Evolutionary conservation across 2,797 vertebrate genomes (phyloP).

Genomic region (Typhlichthys eigenmanni): DNA sequence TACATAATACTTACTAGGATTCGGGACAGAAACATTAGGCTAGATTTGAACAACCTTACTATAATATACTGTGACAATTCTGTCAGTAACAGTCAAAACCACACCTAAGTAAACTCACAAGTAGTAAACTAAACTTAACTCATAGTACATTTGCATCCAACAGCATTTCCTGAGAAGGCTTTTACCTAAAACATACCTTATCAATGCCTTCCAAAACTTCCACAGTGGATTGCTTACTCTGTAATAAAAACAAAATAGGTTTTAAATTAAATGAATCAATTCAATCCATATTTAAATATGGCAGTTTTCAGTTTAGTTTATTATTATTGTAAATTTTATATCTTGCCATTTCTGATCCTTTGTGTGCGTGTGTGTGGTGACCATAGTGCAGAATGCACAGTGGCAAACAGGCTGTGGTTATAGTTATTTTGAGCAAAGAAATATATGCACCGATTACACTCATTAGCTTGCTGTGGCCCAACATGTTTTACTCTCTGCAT

Average conservation of each 20-base stretch:
- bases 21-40: no score
- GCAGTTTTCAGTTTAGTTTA: background rate
- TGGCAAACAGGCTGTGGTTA: background rate
- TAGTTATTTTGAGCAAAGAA: background rate
- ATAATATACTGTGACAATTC: no score
- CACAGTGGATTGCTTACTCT: slow-evolving; percentile 93
- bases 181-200: slow-evolving; percentile 80
- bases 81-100: no score
- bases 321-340: background rate
- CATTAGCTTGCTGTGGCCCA: background rate
- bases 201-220: slow-evolving; percentile 95
- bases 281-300: background rate
- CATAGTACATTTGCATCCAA: no score
- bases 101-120: no score
- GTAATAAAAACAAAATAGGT: slow-evolving; percentile 44
- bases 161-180: background rate
- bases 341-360: background rate
- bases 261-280: slow-evolving; percentile 6
- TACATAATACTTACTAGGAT: no score
- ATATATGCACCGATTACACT: background rate
- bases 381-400: background rate
- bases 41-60: no score
- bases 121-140: no score
- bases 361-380: background rate
- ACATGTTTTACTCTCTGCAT: background rate